Evolutionary conservation across 2,888 invertebrate species (phyloP), one percentile per base, ranked within the genome.

Genomic region (Sericinus montela): DNA sequence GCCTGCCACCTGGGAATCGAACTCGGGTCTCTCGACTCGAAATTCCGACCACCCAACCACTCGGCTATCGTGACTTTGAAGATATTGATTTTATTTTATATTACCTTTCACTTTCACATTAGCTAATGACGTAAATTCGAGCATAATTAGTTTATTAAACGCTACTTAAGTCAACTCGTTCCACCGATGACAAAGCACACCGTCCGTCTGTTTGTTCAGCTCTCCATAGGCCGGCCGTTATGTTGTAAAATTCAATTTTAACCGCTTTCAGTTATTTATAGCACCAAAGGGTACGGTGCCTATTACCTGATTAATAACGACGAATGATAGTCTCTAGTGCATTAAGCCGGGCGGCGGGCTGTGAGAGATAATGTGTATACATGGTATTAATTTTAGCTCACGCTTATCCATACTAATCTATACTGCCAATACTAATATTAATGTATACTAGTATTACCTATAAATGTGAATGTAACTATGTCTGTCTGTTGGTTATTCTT

Each of bases 181-280:
- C 29, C 30, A 34, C 39, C 45, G 40, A 14, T 40, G 28, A 28
- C 40, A 10, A 28, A 38, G 45, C 6, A 14, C 7, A 19, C 15
- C 13, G 16, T n/a, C 13, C 29, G 5, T 11, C 5, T 48, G 42
- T 36, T 48, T 42, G 23, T 10, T 19, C 8, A n/a, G 30, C 48
- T 30, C 48, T 48, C 30, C 6, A 42, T 5, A n/a, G 8, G n/a
- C 6, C 15, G n/a, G 10, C 35, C 16, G 11, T 9, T n/a, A 35
- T 25, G 41, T 3, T 47, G 47, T 47, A 40, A 46, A 46, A 34
- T 47, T 34, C 10, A 19, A 41, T 47, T 47, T 47, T 16, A 14
- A 15, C 29, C 19, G n/a, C 15, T 15, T 34, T 5, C n/a, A 3
- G 15, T 4, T 11, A 32, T 32, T 32, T 16, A n/a, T 28, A 11